These are phyloP conservation scores for Jacana jacana DNA, from an alignment of 2,113 vertebrate genomes.

Conservation along the genomic window DNA sequence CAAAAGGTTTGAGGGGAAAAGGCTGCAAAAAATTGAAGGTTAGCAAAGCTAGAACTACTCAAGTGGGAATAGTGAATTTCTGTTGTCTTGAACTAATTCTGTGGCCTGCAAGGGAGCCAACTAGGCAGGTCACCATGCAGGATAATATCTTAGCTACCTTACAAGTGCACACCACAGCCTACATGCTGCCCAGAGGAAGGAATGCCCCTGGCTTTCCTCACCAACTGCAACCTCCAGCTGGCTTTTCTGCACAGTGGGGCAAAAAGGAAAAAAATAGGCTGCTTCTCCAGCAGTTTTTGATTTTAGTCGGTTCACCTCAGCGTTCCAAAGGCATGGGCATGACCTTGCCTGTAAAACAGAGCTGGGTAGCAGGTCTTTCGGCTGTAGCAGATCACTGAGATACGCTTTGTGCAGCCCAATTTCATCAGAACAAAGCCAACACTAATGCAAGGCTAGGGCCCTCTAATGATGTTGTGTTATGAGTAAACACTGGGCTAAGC, in stretches of 20 bases:
- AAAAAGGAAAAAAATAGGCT: not conserved
- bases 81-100: not conserved
- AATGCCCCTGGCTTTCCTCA: not conserved
- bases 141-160: not conserved
- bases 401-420: not conserved
- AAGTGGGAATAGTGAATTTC: not conserved
- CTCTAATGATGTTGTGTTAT: conserved; percentile 31
- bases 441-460: not conserved
- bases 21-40: not conserved
- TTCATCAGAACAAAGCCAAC: not conserved
- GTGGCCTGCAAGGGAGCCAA: not conserved
- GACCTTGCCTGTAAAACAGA: not conserved
- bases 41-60: not conserved
- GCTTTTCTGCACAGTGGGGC: not conserved
- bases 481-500: conserved; percentile 31
- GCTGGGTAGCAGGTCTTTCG: not conserved
- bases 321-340: not conserved
- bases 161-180: fast-evolving
- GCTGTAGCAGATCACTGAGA: not conserved
- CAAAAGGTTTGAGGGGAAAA: fast-evolving
- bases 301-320: not conserved
- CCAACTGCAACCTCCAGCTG: not conserved
- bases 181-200: not conserved
- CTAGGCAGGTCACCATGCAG: not conserved
- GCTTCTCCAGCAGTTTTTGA: not conserved